These are phyloP conservation scores for Myripristis jacobus DNA, from an alignment of 2,797 vertebrate species.

Conservation along the genomic window DNA sequence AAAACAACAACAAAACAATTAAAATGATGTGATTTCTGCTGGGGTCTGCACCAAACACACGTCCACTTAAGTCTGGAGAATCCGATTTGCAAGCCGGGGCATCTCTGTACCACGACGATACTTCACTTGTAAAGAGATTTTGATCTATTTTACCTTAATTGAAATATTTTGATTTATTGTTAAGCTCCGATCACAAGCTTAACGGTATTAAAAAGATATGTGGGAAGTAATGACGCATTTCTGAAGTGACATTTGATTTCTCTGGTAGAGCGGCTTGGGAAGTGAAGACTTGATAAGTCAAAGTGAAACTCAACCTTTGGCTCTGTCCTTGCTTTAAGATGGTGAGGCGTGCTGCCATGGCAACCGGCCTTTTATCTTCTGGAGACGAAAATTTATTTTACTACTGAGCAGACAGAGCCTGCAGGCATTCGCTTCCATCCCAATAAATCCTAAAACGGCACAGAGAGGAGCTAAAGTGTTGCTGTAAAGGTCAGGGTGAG, in stretches of 20 bases:
- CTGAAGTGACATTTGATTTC: no score
- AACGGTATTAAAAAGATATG: neutral
- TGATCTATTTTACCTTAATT: no score
- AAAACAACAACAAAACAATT: no score
- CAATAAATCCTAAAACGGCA: conserved; percentile 35
- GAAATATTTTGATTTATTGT: no score
- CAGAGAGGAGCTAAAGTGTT: neutral
- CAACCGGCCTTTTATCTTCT: conserved; percentile 26
- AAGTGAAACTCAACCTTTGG: conserved; percentile 42
- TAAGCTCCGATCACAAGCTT: no score
- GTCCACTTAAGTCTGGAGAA: no score
- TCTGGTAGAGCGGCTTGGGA: conserved; percentile 1
- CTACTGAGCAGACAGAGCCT: neutral
- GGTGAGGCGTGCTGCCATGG: conserved; percentile 39
- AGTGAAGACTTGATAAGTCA: conserved; percentile 26
- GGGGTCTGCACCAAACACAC: neutral
- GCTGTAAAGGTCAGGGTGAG: neutral
- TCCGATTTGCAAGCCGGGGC: no score
- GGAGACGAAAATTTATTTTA: conserved; percentile 36
- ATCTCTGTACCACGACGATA: no score
- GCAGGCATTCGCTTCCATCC: conserved; percentile 20
- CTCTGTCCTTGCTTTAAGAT: conserved; percentile 16
- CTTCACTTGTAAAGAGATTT: no score
- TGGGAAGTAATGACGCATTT: neutral
- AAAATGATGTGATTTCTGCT: neutral